Base-by-base conservation (phyloP, 2,113 vertebrate genomes). In the Jacana jacana region DNA sequence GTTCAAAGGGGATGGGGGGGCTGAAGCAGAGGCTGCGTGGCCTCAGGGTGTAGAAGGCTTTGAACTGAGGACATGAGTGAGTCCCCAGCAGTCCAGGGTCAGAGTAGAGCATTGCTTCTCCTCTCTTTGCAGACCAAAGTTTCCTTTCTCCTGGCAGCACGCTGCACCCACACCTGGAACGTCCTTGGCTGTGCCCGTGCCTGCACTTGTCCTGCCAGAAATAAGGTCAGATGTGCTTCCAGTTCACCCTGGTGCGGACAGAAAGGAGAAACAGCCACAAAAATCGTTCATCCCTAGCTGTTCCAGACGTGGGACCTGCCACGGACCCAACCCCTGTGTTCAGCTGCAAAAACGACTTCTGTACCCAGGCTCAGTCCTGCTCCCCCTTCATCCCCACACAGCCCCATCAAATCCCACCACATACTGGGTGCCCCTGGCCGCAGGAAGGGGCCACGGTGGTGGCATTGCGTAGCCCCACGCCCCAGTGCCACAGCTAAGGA, bases 261-360 rank as follows among this genome's bases (percentile, higher is more conserved):
- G 40, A 35, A 78, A 42, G 52, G 44, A 69, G 57, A 18, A 75
- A 13, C 20, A 88, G 52, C 30, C 37, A 55, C 84, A 60, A 16
- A 51, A 23, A 30, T n/a, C 2, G 0, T 25, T 52, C 15, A 6
- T 31, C 30, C 79, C 9, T 25, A 77, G 82, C 54, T 48, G 17
- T 2, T 79, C 37, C 63, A 80, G 49, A 25, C 1, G 1, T 4
- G 40, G 57, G 6, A 52, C 44, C 52, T n/a, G 40, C 33, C 66
- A 23, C 0, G 1, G 22, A 37, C 68, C n/a, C 57, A 31, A 6
- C 13, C 55, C 68, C 46, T 31, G 22, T 0, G 0, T 55, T 49
- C 28, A 19, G n/a, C 44, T 80, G 63, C 68, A 46, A 51, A 68
- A 28, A 1, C 61, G 71, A 0, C 42, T 57, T 58, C 66, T 25